Evolutionary conservation across 2,113 vertebrate species (phyloP), one percentile per base, ranked within the genome.

Genomic region (Xenopus borealis): DNA sequence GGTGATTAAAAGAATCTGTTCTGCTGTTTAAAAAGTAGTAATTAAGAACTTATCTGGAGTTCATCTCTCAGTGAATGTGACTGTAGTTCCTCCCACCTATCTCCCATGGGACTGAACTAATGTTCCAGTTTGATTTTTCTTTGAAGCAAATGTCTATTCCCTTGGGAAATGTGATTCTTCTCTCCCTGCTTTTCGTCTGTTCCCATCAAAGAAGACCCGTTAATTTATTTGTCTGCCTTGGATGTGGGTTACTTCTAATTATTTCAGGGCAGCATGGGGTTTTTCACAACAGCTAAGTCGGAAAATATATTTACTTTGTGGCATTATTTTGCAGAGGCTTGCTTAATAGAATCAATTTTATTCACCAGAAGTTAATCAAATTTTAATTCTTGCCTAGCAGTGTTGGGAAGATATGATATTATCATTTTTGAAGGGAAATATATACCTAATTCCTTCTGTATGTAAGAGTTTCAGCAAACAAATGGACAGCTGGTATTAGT

Each of bases 21-120:
- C 75, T 65, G 40, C 61, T 67, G 70, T 72, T 40, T 76, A 72
- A 62, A 1, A 72, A 78, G 27, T 67, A 78, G 65, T 20, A 57
- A 81, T 78, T 50, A 58, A 67, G 67, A 80, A 81, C 80, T 80
- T 82, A 16, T 14, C 27, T 12, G 75, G 85, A 87, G 75, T 85
- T 85, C 55, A 64, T 52, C 27, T 77, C 57, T 23, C 55, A 77
- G 47, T 45, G 75, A 59, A 57, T 68, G 12, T 66, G 78, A 78
- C 47, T 77, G 59, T 53, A 27, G 45, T 64, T 62, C 65, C 18
- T 19, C 19, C 50, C 18, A 62, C 19, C 62, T 57, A 12, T 50
- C 18, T 63, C 44, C 47, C 64, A 13, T 47, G 58, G 68, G 44
- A 30, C 44, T 57, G 1, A 2, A 72, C 23, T 65, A 79, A 8